Evolutionary conservation across 2,888 invertebrate species (phyloP).

Genomic region (Sphaerophoria rueppellii): DNA sequence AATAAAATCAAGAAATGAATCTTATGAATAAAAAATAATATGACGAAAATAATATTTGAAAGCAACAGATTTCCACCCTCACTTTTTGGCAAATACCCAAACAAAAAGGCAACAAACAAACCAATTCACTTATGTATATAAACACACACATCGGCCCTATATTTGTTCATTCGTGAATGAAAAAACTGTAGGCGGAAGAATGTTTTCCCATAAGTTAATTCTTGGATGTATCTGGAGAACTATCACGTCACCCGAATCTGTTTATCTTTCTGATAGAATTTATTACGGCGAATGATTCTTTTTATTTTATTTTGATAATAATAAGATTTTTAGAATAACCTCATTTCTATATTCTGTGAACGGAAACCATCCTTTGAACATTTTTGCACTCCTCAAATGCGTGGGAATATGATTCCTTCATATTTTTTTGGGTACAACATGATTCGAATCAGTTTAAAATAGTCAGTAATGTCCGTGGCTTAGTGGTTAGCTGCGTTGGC

Average conservation of each 20-base stretch:
- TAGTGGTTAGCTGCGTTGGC: too few species aligned
- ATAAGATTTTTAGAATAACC: too few species aligned
- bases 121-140: too few species aligned
- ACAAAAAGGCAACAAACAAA: neutral
- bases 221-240: conserved; percentile 12
- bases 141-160: neutral
- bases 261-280: conserved; percentile 16
- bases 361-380: too few species aligned
- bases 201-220: neutral
- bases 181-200: neutral
- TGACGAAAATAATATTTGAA: conserved; percentile 13
- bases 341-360: too few species aligned
- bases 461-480: too few species aligned
- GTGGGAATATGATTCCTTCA: too few species aligned
- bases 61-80: conserved; percentile 34
- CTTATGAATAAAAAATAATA: neutral
- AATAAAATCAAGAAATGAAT: too few species aligned
- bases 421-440: too few species aligned
- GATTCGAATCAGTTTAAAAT: too few species aligned
- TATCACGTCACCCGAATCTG: conserved; percentile 21
- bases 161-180: conserved; percentile 27
- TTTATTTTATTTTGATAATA: too few species aligned
- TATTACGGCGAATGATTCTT: neutral
- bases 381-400: too few species aligned
- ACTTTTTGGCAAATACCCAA: conserved; percentile 22